Evolutionary conservation across 2,888 invertebrate genomes (phyloP).

Genomic region (Lithophane leautieri): DNA sequence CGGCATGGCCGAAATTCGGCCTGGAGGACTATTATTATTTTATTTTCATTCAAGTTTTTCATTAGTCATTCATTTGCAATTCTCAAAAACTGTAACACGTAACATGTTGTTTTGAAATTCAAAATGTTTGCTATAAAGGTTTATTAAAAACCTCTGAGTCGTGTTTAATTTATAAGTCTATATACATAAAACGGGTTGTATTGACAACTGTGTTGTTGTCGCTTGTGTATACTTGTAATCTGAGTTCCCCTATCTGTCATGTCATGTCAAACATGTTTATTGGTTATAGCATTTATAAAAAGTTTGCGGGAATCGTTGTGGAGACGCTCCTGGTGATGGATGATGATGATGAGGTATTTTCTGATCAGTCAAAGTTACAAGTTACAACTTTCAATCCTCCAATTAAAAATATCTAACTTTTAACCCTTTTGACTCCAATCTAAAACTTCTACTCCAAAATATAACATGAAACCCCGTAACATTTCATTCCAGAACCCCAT

Average conservation of each 20-base stretch:
- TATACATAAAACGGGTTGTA: too few species aligned
- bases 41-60: background rate
- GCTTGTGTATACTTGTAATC: background rate
- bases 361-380: too few species aligned
- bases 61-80: background rate
- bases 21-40: background rate
- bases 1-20: too few species aligned
- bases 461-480: conserved; percentile 14
- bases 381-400: background rate
- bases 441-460: conserved; percentile 13
- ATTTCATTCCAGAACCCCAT: conserved; percentile 29
- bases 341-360: background rate
- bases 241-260: background rate
- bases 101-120: background rate
- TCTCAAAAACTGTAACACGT: background rate
- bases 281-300: background rate
- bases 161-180: background rate
- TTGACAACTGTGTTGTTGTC: background rate
- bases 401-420: background rate
- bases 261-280: background rate
- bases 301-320: background rate
- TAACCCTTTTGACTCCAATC: background rate
- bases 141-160: too few species aligned
- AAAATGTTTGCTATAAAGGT: background rate
- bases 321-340: background rate